Conservation (phyloP, 35 echinoderm and acorn worm genomes). For the Lytechinus variegatus region DNA sequence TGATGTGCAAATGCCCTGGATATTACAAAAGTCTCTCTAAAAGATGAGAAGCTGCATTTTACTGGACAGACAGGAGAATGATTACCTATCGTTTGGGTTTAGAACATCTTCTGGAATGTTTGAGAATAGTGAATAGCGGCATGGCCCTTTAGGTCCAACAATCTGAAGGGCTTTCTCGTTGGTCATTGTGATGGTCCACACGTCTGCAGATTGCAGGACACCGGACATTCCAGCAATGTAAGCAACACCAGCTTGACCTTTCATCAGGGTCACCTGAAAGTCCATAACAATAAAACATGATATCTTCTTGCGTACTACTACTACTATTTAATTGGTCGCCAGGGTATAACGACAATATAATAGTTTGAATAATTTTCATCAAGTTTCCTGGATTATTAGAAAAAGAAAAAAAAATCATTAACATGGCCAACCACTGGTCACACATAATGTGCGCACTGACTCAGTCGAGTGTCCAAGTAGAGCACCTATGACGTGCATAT, state of each 20-base stretch:
- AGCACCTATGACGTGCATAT: too few relatives aligned
- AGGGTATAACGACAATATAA: too few relatives aligned
- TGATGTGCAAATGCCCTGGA: neutral
- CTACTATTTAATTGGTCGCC: too few relatives aligned
- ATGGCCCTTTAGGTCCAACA: conserved; percentile 67
- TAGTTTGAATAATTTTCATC: too few relatives aligned
- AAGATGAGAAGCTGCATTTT: neutral
- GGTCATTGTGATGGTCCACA: conserved; percentile 68
- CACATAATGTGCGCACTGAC: too few relatives aligned
- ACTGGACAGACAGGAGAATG: neutral
- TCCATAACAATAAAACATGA: neutral
- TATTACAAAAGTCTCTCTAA: neutral
- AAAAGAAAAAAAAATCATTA: too few relatives aligned
- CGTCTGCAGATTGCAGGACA: conserved; percentile 50
- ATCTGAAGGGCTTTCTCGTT: conserved; percentile 58
- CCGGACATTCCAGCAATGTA: conserved; percentile 68
- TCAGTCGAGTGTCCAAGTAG: too few relatives aligned
- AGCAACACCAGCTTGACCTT: conserved; percentile 43
- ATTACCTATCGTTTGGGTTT: conserved; percentile 23
- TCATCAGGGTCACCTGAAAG: conserved; percentile 54
- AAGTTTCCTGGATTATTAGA: too few relatives aligned
- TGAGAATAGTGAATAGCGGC: conserved; percentile 68
- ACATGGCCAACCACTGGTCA: too few relatives aligned
- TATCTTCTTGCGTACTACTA: neutral
- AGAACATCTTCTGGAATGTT: conserved; percentile 74